Evolutionary conservation across 2,797 vertebrate species (phyloP), one percentile per base, ranked within the genome.

Genomic region (Chelon labrosus): DNA sequence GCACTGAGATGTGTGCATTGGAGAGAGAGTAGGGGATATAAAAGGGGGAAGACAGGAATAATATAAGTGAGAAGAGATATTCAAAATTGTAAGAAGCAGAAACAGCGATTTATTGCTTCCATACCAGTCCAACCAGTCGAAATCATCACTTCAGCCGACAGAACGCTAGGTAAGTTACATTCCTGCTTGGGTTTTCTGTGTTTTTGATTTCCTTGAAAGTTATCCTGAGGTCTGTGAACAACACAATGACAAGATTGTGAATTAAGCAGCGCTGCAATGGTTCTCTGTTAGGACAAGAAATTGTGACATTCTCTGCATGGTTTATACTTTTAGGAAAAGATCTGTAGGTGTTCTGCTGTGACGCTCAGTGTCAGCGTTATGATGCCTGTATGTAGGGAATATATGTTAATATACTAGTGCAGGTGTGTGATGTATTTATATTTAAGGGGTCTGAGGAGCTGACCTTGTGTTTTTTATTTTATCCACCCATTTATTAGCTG

Each of bases 151-250:
- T 1, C 7, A 47, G 10, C 65, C 56, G 63, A 62, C 50, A 72
- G 7, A 59, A 4, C 1, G 60, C 63, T 58, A 82, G 87, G 87
- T 89, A 79, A 81, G 82, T 71, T 27, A n/a, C 41, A 57, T 27
- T 31, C 57, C 25, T 10, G 5, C 10, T 42, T 2, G 0, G 38
- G 7, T 25, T 65, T 27, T 27, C 0, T 10, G 8, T 53, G n/a
- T 8, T 47, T 47, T 37, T 13, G 4, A 4, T 46, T 49, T 13
- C 14, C 19, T 1, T 41, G 1, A 31, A 80, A 57, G 47, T 57
- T 64, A 49, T 57, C 20, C 25, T 38, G 10, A 50, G 2, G 19
- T 44, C 25, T 52, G 7, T 22, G 3, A 11, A 37, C 52, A 52
- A 59, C 38, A 59, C 31, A 47, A 2, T 51, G n/a, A 65, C n/a